Conservation (phyloP, 2,797 vertebrate species). For the Channa striata region DNA sequence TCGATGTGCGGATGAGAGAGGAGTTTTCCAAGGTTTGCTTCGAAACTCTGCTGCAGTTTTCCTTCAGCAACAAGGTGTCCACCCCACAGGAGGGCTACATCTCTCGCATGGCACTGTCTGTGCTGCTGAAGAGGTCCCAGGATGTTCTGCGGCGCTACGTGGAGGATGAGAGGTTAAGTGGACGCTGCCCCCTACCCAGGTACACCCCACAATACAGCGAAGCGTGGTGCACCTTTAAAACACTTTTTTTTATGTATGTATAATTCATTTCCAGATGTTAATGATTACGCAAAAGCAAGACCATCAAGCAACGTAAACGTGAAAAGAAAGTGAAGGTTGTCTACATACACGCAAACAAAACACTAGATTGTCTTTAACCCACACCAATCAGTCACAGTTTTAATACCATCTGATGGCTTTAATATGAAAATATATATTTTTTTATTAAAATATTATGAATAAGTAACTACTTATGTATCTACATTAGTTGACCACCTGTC, state of each 20-base stretch:
- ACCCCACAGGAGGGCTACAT: conserved; percentile 99
- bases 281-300: not conserved
- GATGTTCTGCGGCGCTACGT: conserved; percentile 95
- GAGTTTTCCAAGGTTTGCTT: conserved; percentile 99
- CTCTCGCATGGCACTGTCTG: conserved; percentile 97
- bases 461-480: too few relatives aligned
- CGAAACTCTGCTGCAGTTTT: conserved; percentile 98
- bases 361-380: too few relatives aligned
- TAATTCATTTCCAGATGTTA: too few relatives aligned
- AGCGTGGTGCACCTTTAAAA: not conserved
- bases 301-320: too few relatives aligned
- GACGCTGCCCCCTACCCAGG: conserved; percentile 98
- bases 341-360: too few relatives aligned
- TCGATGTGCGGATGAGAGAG: conserved; percentile 96
- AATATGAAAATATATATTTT: too few relatives aligned
- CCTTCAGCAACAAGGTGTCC: conserved; percentile 98
- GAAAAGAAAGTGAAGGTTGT: too few relatives aligned
- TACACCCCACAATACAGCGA: conserved; percentile 55
- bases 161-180: conserved; percentile 95
- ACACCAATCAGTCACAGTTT: too few relatives aligned
- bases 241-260: not conserved
- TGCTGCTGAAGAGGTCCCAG: conserved; percentile 95
- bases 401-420: too few relatives aligned
- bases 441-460: too few relatives aligned
- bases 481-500: too few relatives aligned